A percentile compares a stretch with the other conserved stretches of the same genome.
These are phyloP conservation scores for Callospermophilus lateralis DNA, from an alignment of 2,113 vertebrate genomes.

Conservation along the genomic window DNA sequence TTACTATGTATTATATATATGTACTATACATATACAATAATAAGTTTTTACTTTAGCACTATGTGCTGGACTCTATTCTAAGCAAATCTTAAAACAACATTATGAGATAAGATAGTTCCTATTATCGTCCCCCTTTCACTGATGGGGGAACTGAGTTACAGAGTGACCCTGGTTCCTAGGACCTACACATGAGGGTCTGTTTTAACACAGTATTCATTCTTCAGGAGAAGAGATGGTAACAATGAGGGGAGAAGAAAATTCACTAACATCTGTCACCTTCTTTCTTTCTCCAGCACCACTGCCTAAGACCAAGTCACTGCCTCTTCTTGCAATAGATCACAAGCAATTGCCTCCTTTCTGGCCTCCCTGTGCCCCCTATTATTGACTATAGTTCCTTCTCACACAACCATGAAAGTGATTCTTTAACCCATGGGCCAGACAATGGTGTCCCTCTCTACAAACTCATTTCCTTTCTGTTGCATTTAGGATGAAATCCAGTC, in stretches of 20 bases:
- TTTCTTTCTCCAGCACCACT: background rate
- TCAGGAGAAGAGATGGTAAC: background rate
- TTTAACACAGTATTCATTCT: background rate
- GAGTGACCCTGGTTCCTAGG: background rate
- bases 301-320: background rate
- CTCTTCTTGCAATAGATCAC: background rate
- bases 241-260: background rate
- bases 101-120: background rate
- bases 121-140: background rate
- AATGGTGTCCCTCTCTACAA: background rate
- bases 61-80: background rate
- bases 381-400: background rate
- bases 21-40: background rate
- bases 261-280: background rate
- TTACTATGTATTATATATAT: background rate
- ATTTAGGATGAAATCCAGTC: conserved; percentile 28
- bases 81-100: conserved; percentile 15
- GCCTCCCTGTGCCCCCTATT: background rate
- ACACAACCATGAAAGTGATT: background rate
- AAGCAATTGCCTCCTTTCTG: background rate
- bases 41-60: background rate
- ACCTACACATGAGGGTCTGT: background rate
- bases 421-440: background rate
- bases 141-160: background rate
- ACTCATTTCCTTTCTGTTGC: background rate